Evolutionary conservation across 2,797 vertebrate species (phyloP).

Genomic region (Hippopotamyrus pictus): DNA sequence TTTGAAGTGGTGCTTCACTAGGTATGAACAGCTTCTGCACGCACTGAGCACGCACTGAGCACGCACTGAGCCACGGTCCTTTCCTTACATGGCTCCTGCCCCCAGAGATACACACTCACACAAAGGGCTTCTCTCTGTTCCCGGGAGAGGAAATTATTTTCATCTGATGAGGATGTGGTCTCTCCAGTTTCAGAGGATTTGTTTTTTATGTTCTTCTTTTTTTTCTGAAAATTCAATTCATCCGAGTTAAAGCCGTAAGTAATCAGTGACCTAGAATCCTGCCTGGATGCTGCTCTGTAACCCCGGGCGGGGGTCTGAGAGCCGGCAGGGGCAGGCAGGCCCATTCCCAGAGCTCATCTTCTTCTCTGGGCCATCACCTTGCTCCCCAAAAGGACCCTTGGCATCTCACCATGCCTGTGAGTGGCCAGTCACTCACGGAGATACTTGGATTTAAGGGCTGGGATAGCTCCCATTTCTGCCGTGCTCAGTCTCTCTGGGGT

Average conservation of each 20-base stretch:
- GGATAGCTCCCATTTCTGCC: not conserved
- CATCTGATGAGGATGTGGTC: not conserved
- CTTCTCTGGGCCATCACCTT: not conserved
- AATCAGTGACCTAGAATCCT: not conserved
- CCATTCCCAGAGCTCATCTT: not conserved
- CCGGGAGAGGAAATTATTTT: not conserved
- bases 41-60: not conserved
- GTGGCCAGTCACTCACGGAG: not conserved
- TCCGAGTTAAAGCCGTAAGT: not conserved
- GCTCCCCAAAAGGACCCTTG: not conserved
- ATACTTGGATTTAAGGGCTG: not conserved
- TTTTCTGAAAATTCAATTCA: not conserved
- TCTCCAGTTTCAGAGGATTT: not conserved
- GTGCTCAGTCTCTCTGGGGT: not conserved
- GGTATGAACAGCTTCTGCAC: not conserved
- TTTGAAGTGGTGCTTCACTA: not conserved
- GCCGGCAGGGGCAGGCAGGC: not conserved
- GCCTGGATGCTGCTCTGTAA: not conserved
- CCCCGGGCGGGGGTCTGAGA: too few relatives aligned
- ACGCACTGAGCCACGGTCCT: not conserved
- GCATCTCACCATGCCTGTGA: not conserved
- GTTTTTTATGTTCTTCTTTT: not conserved
- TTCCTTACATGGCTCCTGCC: not conserved
- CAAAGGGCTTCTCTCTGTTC: not conserved
- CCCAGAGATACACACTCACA: not conserved